These are phyloP conservation scores for Bellardia pandia DNA, from an alignment of 2,888 invertebrate genomes.

Conservation along the genomic window DNA sequence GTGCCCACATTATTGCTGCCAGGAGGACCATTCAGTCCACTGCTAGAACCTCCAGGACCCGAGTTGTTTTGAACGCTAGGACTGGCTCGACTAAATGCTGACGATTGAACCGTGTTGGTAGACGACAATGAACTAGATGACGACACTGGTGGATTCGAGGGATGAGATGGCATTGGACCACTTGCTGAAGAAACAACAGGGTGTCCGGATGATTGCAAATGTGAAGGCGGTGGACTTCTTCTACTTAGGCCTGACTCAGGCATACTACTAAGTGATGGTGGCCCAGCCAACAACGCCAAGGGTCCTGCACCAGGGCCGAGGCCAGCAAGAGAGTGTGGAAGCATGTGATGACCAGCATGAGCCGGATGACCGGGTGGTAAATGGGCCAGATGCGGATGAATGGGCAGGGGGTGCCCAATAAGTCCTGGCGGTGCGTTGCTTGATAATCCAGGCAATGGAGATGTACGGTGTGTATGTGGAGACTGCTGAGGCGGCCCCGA, in stretches of 20 bases:
- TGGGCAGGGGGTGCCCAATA: constrained; percentile 83
- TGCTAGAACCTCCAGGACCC: constrained; percentile 65
- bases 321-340: constrained; percentile 81
- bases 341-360: constrained; percentile 83
- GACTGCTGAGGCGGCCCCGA: constrained; percentile 79
- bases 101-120: constrained; percentile 82
- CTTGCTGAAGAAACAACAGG: constrained; percentile 77
- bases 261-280: constrained; percentile 80
- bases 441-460: constrained; percentile 82
- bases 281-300: constrained; percentile 80
- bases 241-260: constrained; percentile 82
- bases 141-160: constrained; percentile 71
- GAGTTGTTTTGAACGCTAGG: constrained; percentile 83
- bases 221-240: constrained; percentile 83
- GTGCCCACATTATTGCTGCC: constrained; percentile 75
- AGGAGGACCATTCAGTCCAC: constrained; percentile 66
- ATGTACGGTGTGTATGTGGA: constrained; percentile 81
- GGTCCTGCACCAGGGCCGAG: constrained; percentile 81
- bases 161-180: constrained; percentile 66
- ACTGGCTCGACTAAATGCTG: constrained; percentile 84
- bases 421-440: constrained; percentile 80
- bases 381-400: constrained; percentile 82
- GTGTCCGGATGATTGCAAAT: constrained; percentile 79
- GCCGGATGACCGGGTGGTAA: constrained; percentile 81
- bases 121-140: constrained; percentile 77